Base-by-base conservation (phyloP, 2,797 vertebrate species). In the Lateolabrax maculatus region DNA sequence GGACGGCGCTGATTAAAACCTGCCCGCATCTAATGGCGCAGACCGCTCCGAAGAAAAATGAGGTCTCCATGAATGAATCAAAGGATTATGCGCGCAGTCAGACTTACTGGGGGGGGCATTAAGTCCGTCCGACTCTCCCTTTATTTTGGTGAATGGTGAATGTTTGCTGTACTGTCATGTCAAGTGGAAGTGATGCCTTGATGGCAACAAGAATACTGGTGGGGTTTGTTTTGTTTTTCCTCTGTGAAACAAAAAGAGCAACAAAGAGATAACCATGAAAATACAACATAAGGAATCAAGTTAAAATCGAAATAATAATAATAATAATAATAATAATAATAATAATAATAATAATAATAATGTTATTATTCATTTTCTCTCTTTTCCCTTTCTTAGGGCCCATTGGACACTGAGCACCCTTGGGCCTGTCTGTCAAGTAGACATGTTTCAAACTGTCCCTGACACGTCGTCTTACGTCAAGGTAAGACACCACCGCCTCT, bases 391-490 rank as follows among this genome's bases (percentile, higher is more conserved):
- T 25, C 46, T 25, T 79, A 94, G 92, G 83, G 87, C 79, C 84
- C 82, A 77, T 63, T 85, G 86, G 92, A 92, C 84, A 83, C 86
- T 46, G 63, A 85, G 55, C 86, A 91, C 77, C 85, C 81, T 71
- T 58, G 80, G 87, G 84, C 88, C 68, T 83, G 90, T 90, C 77
- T 92, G 92, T 92, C 91, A 85, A 85, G 93, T 85, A 90, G 97
- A 94, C 95, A 98, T 99, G 97, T 98, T 98, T 95, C 97, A 98
- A 95, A 99, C 96, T 72, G 98, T 99, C 79, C 98, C 97, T 79
- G 97, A 99, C 95, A 98, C 96, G 46, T 97, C 97, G 92, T 99
- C 98, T 97, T 98, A 97, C 94, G 96, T 99, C 95, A 98, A 99
- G 97, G 98, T 98, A 98, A 98, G 97, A 97, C 96, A 91, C 83